phyloP scores from a whole-genome alignment of 2,113 vertebrate species.

The Mesembrinibis cayennensis region DNA sequence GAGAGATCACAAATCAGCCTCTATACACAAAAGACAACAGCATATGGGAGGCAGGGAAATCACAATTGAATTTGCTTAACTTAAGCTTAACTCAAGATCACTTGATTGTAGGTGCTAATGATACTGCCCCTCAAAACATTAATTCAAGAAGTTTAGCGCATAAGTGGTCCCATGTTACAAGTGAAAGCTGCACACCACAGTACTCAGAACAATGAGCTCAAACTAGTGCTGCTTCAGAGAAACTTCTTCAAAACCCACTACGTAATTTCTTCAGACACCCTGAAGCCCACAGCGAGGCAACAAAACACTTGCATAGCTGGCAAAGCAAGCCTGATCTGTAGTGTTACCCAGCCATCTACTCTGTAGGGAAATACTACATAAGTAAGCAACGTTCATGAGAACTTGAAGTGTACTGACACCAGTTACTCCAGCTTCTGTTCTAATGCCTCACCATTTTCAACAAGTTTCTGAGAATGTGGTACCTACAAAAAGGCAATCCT shows the following conservation, averaged over 20 bases:
- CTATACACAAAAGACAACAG: background rate
- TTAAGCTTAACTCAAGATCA: background rate
- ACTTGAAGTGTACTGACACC: background rate
- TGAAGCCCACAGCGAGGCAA: background rate
- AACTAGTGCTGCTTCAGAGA: background rate
- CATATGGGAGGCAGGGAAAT: background rate
- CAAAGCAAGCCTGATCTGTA: background rate
- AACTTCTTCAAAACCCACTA: background rate
- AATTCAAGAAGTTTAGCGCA: background rate
- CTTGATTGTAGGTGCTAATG: background rate
- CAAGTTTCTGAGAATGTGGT: background rate
- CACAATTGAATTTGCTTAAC: background rate
- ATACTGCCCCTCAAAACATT: background rate
- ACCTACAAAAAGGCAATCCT: background rate
- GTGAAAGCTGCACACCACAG: background rate
- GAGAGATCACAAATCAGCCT: background rate
- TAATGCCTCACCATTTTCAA: background rate
- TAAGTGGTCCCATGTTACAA: background rate
- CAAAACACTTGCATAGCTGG: background rate
- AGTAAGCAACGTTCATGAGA: accelerated
- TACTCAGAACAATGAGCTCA: background rate
- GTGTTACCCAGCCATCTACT: background rate
- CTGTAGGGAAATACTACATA: background rate
- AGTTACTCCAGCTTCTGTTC: background rate
- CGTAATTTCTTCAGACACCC: background rate